Percentiles rank a stretch among this genome's conserved stretches.
These are phyloP conservation scores for Ceyx melanurus DNA, from an alignment of 2,113 vertebrate genomes.

Conservation along the genomic window DNA sequence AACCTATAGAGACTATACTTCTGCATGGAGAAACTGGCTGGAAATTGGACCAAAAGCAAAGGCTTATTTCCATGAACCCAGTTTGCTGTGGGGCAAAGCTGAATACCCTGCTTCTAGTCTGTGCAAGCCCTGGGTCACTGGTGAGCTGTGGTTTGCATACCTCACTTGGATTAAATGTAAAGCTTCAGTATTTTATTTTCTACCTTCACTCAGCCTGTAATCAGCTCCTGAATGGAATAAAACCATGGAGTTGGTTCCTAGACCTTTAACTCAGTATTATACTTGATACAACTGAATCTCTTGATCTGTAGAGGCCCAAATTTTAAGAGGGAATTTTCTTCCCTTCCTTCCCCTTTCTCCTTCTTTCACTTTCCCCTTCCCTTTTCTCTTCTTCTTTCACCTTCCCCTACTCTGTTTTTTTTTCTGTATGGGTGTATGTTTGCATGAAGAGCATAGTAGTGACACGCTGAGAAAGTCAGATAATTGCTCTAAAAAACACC, in stretches of 20 bases:
- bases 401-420: background rate
- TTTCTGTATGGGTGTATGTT: accelerated
- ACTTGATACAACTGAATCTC: background rate
- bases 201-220: background rate
- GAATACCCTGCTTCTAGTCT: background rate
- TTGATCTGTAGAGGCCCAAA: background rate
- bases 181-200: background rate
- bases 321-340: background rate
- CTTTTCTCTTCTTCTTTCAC: background rate
- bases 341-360: background rate
- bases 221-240: background rate
- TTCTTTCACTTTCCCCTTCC: background rate
- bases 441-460: background rate
- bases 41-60: background rate
- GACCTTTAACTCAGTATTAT: background rate
- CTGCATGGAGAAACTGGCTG: background rate
- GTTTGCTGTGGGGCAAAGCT: background rate
- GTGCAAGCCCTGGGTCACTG: background rate
- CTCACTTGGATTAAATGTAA: background rate
- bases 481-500: background rate
- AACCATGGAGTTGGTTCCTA: background rate
- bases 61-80: background rate
- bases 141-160: background rate
- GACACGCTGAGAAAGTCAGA: background rate
- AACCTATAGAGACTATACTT: accelerated